phyloP scores from a whole-genome alignment of 2,113 vertebrate genomes.

The Paratilapia polleni region DNA sequence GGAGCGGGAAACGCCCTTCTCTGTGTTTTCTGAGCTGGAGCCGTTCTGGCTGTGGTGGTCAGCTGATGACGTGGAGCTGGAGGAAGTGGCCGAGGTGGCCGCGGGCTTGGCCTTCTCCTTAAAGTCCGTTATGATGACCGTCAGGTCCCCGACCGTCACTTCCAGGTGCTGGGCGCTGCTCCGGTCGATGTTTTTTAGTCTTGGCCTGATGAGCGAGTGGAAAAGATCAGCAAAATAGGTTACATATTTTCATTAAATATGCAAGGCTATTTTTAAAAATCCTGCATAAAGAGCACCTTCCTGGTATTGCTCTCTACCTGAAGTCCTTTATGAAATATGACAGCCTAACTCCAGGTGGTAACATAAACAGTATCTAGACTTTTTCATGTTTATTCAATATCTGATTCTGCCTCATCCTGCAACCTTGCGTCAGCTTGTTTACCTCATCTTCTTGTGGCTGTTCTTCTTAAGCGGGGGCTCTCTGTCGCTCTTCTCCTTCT shows the following conservation, averaged over 20 bases:
- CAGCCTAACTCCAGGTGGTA: constrained; percentile 10
- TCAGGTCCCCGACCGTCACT: constrained; percentile 98
- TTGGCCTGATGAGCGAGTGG: constrained; percentile 82
- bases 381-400: constrained; percentile 25
- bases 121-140: constrained; percentile 99
- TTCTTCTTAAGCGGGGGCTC: constrained; percentile 96
- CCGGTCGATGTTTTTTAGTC: constrained; percentile 99
- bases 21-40: constrained; percentile 96
- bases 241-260: neutral
- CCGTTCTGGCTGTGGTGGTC: constrained; percentile 97
- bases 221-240: neutral
- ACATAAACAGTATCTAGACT: constrained; percentile 10
- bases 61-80: constrained; percentile 55
- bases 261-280: neutral
- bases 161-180: constrained; percentile 99
- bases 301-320: neutral
- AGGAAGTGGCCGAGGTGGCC: constrained; percentile 83
- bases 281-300: neutral
- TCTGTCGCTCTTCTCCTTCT: constrained; percentile 95
- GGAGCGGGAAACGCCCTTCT: constrained; percentile 91
- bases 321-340: constrained; percentile 24
- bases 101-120: constrained; percentile 98
- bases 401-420: constrained; percentile 7
- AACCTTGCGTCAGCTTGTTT: constrained; percentile 25
- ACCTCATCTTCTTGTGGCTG: constrained; percentile 98